Evolutionary conservation across 2,113 vertebrate species (phyloP), one percentile per base, ranked within the genome.

Genomic region (Hippocampus mohnikei): DNA sequence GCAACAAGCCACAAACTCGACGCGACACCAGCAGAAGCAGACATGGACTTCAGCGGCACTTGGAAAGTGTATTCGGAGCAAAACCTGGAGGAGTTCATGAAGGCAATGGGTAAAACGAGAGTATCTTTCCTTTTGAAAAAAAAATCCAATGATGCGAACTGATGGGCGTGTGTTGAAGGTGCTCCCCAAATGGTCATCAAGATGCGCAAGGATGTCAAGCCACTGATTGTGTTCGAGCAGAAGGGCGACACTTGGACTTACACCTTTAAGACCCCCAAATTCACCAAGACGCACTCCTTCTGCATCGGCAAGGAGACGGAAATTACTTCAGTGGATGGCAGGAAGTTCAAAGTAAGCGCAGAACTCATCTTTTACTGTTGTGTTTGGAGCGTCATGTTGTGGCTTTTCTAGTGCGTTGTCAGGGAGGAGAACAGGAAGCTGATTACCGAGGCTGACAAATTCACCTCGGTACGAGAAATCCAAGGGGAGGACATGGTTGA

Each of bases 401-500:
- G 5, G 3, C 25, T 67, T 23, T 16, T 50, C 37, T 15, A 95
- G 95, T 94, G 93, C 21, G 93, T 78, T 0, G 88, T 94, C 63
- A 89, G 87, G 71, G 73, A 94, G 84, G 88, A 93, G 8, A 77
- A 87, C 0, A 93, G 94, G 50, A 95, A 94, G 84, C 89, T 95
- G 5, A 78, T 94, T 20, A 81, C 88, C 80, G 90, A 92, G 74
- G 85, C 89, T 2, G 92, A 94, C 0, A 94, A 89, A 73, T 93
- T 95, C 53, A 86, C 73, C 2, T 93, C 93, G 0, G 86, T 94
- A 50, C 90, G 94, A 48, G 93, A 95, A 89, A 52, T 95, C 10
- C 88, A 91, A 79, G 95, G 92, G 16, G 88, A 85, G 8, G 92
- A 95, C 70, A 93, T 96, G 94, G 84, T 94, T 7, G 95, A 95